Conservation (phyloP, 2,888 invertebrate genomes). For the Venustoraphidia nigricollis region DNA sequence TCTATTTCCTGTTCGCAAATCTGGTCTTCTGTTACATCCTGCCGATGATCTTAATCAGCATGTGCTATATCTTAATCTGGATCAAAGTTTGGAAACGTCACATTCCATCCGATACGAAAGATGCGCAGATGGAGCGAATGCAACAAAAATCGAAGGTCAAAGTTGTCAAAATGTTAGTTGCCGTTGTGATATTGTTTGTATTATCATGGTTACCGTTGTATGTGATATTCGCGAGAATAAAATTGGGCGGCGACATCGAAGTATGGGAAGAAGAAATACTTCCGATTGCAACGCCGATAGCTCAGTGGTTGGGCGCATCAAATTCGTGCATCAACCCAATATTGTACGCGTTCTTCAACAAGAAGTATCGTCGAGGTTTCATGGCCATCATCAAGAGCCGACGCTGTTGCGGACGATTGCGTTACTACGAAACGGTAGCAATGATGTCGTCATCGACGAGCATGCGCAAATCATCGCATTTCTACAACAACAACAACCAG, state of each 20-base stretch:
- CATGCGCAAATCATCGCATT: slow-evolving; percentile 72
- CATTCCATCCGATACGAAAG: slow-evolving; percentile 82
- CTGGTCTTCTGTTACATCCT: slow-evolving; percentile 80
- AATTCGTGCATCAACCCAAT: slow-evolving; percentile 94
- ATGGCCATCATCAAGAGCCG: slow-evolving; percentile 74
- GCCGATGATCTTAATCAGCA: slow-evolving; percentile 78
- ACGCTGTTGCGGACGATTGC: slow-evolving; percentile 68
- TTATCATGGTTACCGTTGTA: slow-evolving; percentile 88
- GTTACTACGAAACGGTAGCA: slow-evolving; percentile 76
- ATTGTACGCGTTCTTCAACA: slow-evolving; percentile 88
- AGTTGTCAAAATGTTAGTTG: slow-evolving; percentile 87
- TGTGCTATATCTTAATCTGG: slow-evolving; percentile 87
- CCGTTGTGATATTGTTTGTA: slow-evolving; percentile 84
- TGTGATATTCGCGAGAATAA: slow-evolving; percentile 74
- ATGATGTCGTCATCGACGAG: slow-evolving; percentile 75
- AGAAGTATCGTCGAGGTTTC: slow-evolving; percentile 82
- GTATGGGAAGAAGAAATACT: slow-evolving; percentile 68
- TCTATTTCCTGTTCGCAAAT: slow-evolving; percentile 81
- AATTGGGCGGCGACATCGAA: slow-evolving; percentile 59
- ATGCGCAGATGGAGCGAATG: slow-evolving; percentile 81
- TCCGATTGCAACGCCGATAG: slow-evolving; percentile 70
- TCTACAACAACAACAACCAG: slow-evolving; percentile 51
- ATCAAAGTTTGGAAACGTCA: slow-evolving; percentile 73
- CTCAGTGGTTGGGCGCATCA: slow-evolving; percentile 84
- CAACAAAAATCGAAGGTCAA: slow-evolving; percentile 90